phyloP scores from a whole-genome alignment of 2,888 invertebrate species.

The Nomada ruficornis region DNA sequence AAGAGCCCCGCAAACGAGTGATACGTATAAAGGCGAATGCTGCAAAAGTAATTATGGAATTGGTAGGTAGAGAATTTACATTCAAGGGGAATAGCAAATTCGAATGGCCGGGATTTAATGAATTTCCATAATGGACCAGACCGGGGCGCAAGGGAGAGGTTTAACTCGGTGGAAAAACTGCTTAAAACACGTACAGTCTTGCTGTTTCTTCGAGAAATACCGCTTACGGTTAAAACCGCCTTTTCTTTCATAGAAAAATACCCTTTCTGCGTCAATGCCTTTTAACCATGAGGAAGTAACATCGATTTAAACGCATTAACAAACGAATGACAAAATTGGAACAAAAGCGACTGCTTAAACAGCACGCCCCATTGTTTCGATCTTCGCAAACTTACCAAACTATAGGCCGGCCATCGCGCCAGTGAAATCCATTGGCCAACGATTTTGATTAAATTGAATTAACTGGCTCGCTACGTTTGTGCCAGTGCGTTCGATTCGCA shows the following conservation, averaged over 20 bases:
- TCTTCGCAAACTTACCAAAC: not conserved
- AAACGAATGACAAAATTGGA: not conserved
- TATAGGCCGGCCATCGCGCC: not conserved
- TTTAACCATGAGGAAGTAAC: not conserved
- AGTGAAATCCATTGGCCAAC: conserved; percentile 40
- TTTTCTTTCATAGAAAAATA: not conserved
- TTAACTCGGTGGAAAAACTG: conserved; percentile 32
- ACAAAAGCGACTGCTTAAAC: not conserved
- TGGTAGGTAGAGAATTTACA: conserved; percentile 44
- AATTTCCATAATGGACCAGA: conserved; percentile 49
- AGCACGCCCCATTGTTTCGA: not conserved
- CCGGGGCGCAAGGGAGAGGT: not conserved
- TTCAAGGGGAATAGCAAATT: conserved; percentile 24
- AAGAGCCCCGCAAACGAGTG: conserved; percentile 2
- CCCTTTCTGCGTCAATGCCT: not conserved
- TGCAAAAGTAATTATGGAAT: conserved; percentile 53
- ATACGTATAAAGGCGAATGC: conserved; percentile 42
- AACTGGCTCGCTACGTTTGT: conserved; percentile 1
- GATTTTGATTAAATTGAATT: conserved; percentile 45
- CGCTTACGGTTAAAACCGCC: not conserved
- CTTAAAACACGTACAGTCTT: conserved; percentile 3
- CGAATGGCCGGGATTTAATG: conserved; percentile 48
- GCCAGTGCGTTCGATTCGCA: not conserved
- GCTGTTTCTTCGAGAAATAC: conserved; percentile 25
- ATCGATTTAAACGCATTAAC: not conserved